phyloP scores from a whole-genome alignment of 2,113 vertebrate genomes.

The Uropsilus gracilis region DNA sequence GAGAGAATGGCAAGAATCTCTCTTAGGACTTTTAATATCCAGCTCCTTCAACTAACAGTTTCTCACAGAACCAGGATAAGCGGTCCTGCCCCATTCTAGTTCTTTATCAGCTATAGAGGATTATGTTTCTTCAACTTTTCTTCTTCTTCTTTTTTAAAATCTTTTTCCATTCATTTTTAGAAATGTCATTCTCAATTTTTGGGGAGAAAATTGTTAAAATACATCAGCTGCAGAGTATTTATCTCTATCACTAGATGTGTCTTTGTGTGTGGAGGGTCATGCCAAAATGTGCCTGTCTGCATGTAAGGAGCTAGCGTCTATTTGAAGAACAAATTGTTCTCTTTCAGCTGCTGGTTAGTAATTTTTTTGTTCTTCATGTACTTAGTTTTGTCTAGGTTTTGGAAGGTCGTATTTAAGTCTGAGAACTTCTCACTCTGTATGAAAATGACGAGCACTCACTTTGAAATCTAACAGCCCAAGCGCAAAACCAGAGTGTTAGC shows the following conservation, averaged over 20 bases:
- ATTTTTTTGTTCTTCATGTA: constrained; percentile 30
- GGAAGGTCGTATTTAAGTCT: constrained; percentile 42
- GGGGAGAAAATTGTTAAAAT: constrained; percentile 34
- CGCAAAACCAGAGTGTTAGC: constrained; percentile 17
- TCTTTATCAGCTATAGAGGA: neutral
- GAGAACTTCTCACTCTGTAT: neutral
- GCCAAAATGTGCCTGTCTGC: neutral
- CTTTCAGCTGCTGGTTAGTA: neutral
- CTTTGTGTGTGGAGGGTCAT: neutral
- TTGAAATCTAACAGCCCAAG: constrained; percentile 1
- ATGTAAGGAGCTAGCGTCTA: neutral
- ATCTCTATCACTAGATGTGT: neutral
- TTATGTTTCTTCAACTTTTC: neutral
- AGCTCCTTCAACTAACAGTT: neutral
- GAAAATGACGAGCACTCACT: constrained; percentile 41
- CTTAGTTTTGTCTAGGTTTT: constrained; percentile 6
- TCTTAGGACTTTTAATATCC: neutral
- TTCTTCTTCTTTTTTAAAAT: neutral
- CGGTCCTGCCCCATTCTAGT: no score
- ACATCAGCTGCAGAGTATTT: neutral
- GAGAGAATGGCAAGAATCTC: neutral
- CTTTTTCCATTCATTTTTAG: constrained; percentile 16
- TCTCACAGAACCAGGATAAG: neutral
- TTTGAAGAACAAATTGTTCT: neutral
- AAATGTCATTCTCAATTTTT: neutral